These are phyloP conservation scores for Formica aserva DNA, from an alignment of 2,888 invertebrate genomes.

Conservation along the genomic window DNA sequence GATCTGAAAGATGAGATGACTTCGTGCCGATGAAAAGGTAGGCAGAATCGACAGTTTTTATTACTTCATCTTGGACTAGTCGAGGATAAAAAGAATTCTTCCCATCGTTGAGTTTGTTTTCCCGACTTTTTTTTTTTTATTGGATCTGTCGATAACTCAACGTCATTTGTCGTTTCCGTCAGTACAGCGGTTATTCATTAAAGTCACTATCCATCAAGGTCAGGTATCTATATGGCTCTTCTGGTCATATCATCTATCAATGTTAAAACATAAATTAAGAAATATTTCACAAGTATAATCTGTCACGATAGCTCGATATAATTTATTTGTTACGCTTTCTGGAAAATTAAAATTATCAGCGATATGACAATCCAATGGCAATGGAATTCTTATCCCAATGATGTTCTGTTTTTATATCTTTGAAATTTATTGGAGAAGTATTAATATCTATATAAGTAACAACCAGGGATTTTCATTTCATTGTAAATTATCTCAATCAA, in stretches of 20 bases:
- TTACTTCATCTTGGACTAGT: slow-evolving; percentile 41
- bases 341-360: neutral
- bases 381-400: neutral
- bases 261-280: slow-evolving; percentile 34
- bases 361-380: neutral
- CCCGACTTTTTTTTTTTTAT: slow-evolving; percentile 18
- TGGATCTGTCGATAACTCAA: slow-evolving; percentile 43
- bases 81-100: slow-evolving; percentile 13
- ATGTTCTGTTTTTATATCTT: neutral
- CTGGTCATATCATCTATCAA: slow-evolving; percentile 33
- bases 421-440: neutral
- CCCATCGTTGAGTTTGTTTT: slow-evolving; percentile 17
- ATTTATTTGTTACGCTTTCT: slow-evolving; percentile 3
- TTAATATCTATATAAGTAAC: neutral
- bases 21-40: slow-evolving; percentile 69
- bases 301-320: slow-evolving; percentile 8
- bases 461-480: neutral
- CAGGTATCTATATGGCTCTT: neutral
- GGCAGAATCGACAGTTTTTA: slow-evolving; percentile 73
- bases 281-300: slow-evolving; percentile 17
- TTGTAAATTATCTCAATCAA: neutral
- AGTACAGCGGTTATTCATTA: slow-evolving; percentile 43
- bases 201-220: slow-evolving; percentile 45
- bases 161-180: slow-evolving; percentile 39
- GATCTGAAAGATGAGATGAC: slow-evolving; percentile 61